Base-by-base conservation (phyloP, 2,113 vertebrate species). In the Osmerus eperlanus region DNA sequence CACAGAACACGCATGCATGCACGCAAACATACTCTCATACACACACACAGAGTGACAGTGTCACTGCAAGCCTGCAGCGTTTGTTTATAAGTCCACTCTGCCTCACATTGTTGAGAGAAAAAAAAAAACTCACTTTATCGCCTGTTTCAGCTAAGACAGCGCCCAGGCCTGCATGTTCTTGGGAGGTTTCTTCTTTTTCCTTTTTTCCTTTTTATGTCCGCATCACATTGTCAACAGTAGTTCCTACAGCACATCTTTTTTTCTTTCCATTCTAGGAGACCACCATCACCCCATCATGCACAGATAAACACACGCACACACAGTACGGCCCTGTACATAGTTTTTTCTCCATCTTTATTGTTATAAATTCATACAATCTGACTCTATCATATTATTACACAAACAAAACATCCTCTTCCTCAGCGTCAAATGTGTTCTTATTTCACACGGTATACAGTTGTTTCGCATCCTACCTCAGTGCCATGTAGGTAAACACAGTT, bases 1-100 rank as follows among this genome's bases (percentile, higher is more conserved):
- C 18, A 23, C 3, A 0, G 11, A 6, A 16, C 65, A 53, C 14
- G 28, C 21, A 67, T 5, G 28, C 66, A 55, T 25, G 28, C 66
- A 67, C 51, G 54, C 23, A 9, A 19, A 53, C 51, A 28, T 51
- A 54, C 65, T 53, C 47, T 53, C 41, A 87, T 84, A 47, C 83
- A 87, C 87, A 88, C 89, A 88, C 91, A 87, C 72, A 81, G 56
- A 82, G 82, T 88, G 61, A 14, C 29, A 28, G 32, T 7, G 91
- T 93, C 93, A 91, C 93, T 92, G 92, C 91, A 92, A 92, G 88
- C 93, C 92, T 84, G 83, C 84, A 65, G 89, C 61, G 83, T 89
- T 92, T 94, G 91, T 93, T 93, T 92, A 91, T 89, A 92, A 91
- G 91, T 89, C 91, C 76, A 78, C 65, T 7, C 84, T 91, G 86